These are phyloP conservation scores for Aplysia californica DNA, from an alignment of 1,140 invertebrate genomes.

Conservation along the genomic window DNA sequence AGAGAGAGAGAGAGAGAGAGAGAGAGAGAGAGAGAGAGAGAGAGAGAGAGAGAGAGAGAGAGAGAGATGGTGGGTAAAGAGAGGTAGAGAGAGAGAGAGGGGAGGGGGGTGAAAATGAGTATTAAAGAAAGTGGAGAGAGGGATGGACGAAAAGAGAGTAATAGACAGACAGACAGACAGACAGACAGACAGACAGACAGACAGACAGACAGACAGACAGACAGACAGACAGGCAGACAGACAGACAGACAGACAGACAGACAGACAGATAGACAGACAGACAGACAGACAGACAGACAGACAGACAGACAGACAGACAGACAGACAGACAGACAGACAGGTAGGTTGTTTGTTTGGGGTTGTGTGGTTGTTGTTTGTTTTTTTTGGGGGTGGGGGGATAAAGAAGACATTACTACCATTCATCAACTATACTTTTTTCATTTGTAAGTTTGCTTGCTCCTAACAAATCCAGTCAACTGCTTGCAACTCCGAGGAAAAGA, in stretches of 20 bases:
- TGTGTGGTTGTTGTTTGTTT: too few relatives aligned
- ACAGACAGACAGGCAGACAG: too few relatives aligned
- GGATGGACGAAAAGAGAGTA: neutral
- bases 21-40: neutral
- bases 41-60: conserved; percentile 9
- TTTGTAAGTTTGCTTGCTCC: neutral
- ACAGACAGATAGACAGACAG: too few relatives aligned
- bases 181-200: conserved; percentile 11
- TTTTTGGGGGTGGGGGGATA: neutral
- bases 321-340: neutral
- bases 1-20: neutral
- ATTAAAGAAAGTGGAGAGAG: neutral
- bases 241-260: too few relatives aligned
- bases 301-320: neutral
- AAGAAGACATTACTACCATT: neutral
- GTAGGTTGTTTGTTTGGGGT: neutral
- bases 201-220: conserved; percentile 12
- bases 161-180: neutral
- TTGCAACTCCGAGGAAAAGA: neutral
- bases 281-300: conserved; percentile 4
- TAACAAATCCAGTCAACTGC: neutral
- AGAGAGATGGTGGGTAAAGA: neutral
- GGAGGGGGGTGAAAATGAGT: neutral
- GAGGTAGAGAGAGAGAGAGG: neutral
- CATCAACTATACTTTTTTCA: neutral